Percentiles rank a stretch among this genome's conserved stretches.
Evolutionary conservation across 2,888 invertebrate species (phyloP).

Genomic region (Eumerus sabulonum): DNA sequence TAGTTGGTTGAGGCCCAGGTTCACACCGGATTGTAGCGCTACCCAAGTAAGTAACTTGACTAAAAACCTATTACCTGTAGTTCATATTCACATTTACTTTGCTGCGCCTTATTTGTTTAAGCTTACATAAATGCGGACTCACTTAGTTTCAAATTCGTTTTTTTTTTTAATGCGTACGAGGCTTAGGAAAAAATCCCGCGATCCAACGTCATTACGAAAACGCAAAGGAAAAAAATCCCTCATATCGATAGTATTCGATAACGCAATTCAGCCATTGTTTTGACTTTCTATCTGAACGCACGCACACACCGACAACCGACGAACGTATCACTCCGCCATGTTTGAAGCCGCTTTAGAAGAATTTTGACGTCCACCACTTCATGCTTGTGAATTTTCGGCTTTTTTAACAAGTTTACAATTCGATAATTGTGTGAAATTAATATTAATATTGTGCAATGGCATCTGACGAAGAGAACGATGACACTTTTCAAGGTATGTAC

Average conservation of each 20-base stretch:
- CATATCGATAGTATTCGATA: slow-evolving; percentile 15
- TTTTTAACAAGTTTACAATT: slow-evolving; percentile 29
- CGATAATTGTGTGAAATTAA: slow-evolving; percentile 51
- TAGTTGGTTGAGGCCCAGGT: no score
- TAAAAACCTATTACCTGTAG: no score
- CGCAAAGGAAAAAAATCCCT: slow-evolving; percentile 6
- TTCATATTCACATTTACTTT: no score
- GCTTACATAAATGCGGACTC: no score
- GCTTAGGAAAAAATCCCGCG: no score
- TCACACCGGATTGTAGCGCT: no score
- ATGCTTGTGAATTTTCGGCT: slow-evolving; percentile 45
- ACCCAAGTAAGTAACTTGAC: no score
- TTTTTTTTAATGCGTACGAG: no score
- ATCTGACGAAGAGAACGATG: slow-evolving; percentile 93
- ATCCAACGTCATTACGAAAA: no score
- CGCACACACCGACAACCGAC: slow-evolving; percentile 15
- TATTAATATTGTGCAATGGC: slow-evolving; percentile 82
- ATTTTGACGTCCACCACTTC: slow-evolving; percentile 61
- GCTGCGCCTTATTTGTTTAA: no score
- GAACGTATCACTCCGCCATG: slow-evolving; percentile 50
- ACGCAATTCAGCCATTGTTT: slow-evolving; percentile 57
- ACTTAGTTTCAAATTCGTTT: no score
- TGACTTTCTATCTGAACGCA: slow-evolving; percentile 43
- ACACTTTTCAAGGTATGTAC: slow-evolving; percentile 90
- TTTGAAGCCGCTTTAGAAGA: slow-evolving; percentile 61